phyloP scores from a whole-genome alignment of 2,797 vertebrate species.

The Telmatherina bonti region DNA sequence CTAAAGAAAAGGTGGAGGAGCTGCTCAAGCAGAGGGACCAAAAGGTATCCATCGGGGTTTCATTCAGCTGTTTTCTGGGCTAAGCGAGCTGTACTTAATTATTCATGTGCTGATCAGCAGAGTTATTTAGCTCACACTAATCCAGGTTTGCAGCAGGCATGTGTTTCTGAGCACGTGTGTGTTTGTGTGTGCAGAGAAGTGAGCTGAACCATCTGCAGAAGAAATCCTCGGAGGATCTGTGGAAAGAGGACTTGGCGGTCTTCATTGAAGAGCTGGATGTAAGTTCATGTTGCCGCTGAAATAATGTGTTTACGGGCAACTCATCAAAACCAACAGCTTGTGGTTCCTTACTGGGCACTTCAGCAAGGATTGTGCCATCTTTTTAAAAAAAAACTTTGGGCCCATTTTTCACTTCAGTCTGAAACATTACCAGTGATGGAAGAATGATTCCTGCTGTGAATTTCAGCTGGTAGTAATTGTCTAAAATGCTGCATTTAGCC shows the following conservation, averaged over 20 bases:
- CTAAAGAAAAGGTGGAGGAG: slow-evolving; percentile 97
- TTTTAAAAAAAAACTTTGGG: not conserved
- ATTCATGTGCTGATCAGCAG: not conserved
- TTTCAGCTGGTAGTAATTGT: no score
- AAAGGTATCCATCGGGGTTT: slow-evolving; percentile 83
- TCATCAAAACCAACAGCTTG: not conserved
- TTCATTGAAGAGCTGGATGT: slow-evolving; percentile 97
- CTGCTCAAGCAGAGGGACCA: slow-evolving; percentile 94
- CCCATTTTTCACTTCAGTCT: not conserved
- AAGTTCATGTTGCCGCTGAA: slow-evolving; percentile 57
- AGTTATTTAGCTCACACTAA: not conserved
- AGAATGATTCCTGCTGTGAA: not conserved
- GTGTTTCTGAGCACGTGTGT: slow-evolving; percentile 16
- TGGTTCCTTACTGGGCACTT: not conserved
- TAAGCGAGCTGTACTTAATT: not conserved
- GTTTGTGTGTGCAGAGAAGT: slow-evolving; percentile 81
- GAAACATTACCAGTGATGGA: not conserved
- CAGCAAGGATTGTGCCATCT: not conserved
- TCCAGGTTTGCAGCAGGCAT: not conserved
- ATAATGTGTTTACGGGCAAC: not conserved
- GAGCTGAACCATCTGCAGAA: slow-evolving; percentile 92
- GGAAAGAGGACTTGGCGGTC: slow-evolving; percentile 95
- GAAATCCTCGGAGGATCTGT: slow-evolving; percentile 92
- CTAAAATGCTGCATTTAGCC: no score
- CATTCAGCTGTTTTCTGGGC: no score